Evolutionary conservation across 2,113 vertebrate species (phyloP).

Genomic region (Passer montanus): DNA sequence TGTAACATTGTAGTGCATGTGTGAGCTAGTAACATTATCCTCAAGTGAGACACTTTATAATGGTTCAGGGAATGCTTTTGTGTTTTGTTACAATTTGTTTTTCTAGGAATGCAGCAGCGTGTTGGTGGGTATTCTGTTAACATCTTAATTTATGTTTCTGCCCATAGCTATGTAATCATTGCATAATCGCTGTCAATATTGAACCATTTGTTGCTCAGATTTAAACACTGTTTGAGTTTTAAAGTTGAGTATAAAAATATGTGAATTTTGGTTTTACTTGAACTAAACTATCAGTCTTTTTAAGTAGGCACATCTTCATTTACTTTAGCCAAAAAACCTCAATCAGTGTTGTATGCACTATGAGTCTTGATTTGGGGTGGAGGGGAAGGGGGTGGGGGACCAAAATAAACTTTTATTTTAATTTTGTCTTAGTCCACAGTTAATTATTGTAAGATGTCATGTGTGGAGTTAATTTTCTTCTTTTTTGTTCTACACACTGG

Average conservation of each 20-base stretch:
- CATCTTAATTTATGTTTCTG: conserved; percentile 51
- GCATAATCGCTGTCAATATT: conserved; percentile 41
- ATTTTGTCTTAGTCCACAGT: conserved; percentile 34
- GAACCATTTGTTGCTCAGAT: conserved; percentile 69
- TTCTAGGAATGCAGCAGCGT: conserved; percentile 37
- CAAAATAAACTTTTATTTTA: conserved; percentile 50
- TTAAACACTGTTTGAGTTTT: conserved; percentile 73
- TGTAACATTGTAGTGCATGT: conserved; percentile 65
- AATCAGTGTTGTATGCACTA: conserved; percentile 65
- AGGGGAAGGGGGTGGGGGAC: conserved; percentile 37
- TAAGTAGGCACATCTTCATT: conserved; percentile 52
- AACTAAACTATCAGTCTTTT: conserved; percentile 67
- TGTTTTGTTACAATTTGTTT: conserved; percentile 45
- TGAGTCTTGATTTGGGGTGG: conserved; percentile 50
- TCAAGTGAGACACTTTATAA: conserved; percentile 66
- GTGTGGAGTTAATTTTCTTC: neutral
- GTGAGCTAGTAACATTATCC: conserved; percentile 60
- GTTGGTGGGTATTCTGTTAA: conserved; percentile 27
- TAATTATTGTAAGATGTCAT: neutral
- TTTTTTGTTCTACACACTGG: conserved; percentile 61
- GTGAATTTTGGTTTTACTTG: conserved; percentile 81
- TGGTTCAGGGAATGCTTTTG: conserved; percentile 73
- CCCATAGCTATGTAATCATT: neutral
- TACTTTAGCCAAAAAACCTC: conserved; percentile 53
- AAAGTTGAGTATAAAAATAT: conserved; percentile 66